Conservation (phyloP, 2,113 vertebrate species). For the Poeciliopsis retropinna region DNA sequence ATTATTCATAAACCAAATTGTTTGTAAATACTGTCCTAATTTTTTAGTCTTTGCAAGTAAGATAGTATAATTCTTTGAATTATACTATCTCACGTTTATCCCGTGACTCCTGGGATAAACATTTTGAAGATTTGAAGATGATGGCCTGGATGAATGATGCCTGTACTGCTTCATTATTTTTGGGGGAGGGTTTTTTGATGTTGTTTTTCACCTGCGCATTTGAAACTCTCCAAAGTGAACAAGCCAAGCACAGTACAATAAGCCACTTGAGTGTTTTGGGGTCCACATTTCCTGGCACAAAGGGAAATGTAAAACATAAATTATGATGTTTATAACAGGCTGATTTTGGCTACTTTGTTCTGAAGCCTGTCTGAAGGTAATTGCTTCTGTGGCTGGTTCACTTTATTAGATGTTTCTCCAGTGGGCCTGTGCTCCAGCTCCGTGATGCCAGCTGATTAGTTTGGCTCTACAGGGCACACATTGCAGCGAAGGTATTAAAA, state of each 20-base stretch:
- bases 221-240: not conserved
- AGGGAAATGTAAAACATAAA: not conserved
- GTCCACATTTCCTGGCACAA: constrained; percentile 6
- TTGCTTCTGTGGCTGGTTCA: constrained; percentile 43
- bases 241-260: constrained; percentile 9
- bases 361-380: constrained; percentile 43
- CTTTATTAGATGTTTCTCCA: constrained; percentile 59
- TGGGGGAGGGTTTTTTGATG: not conserved
- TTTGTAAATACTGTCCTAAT: constrained; percentile 1
- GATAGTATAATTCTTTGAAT: not conserved
- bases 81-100: too few relatives aligned
- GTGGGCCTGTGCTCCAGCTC: constrained; percentile 42
- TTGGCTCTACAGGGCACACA: constrained; percentile 48
- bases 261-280: not conserved
- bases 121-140: constrained; percentile 31
- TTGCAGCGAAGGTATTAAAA: constrained; percentile 29
- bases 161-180: constrained; percentile 7
- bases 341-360: constrained; percentile 32
- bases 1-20: not conserved
- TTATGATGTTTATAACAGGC: constrained; percentile 8
- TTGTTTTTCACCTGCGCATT: not conserved
- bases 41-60: not conserved
- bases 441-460: constrained; percentile 44
- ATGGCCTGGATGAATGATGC: constrained; percentile 32
- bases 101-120: not conserved